A percentile compares a stretch with the other conserved stretches of the same genome.
Conservation (phyloP, 2,113 vertebrate species). For the Neolamprologus sp. region DNA sequence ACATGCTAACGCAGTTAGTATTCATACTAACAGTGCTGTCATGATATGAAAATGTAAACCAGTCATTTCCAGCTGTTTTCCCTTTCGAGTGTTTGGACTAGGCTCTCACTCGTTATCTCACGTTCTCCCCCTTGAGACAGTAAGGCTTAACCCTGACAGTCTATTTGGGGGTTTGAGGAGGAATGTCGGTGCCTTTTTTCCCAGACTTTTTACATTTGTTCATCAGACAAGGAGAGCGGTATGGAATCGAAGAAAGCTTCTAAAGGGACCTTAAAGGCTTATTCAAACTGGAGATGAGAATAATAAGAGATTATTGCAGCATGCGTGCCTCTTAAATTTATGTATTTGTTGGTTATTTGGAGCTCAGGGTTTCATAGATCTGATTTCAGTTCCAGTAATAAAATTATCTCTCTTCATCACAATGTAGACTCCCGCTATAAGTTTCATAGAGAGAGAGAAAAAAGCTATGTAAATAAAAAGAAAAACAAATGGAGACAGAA, state of each 20-base stretch:
- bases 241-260: constrained; percentile 2
- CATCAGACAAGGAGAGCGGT: background rate
- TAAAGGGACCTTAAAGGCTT: constrained; percentile 20
- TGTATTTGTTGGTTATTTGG: background rate
- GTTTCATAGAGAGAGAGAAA: background rate
- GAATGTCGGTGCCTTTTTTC: constrained; percentile 5
- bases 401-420: background rate
- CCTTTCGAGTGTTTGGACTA: constrained; percentile 22
- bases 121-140: constrained; percentile 45
- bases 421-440: background rate
- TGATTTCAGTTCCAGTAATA: background rate
- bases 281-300: background rate
- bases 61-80: background rate
- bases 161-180: constrained; percentile 20
- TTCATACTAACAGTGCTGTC: background rate
- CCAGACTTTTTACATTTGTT: background rate
- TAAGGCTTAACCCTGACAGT: constrained; percentile 40
- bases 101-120: constrained; percentile 47
- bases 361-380: background rate
- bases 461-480: background rate
- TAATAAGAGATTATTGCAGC: background rate
- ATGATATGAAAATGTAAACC: background rate
- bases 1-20: background rate
- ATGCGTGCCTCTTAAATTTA: background rate
- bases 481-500: background rate